Percentiles rank a stretch among this genome's conserved stretches.
Conservation (phyloP, 1,140 invertebrate genomes). For the Drosophila arizonae region DNA sequence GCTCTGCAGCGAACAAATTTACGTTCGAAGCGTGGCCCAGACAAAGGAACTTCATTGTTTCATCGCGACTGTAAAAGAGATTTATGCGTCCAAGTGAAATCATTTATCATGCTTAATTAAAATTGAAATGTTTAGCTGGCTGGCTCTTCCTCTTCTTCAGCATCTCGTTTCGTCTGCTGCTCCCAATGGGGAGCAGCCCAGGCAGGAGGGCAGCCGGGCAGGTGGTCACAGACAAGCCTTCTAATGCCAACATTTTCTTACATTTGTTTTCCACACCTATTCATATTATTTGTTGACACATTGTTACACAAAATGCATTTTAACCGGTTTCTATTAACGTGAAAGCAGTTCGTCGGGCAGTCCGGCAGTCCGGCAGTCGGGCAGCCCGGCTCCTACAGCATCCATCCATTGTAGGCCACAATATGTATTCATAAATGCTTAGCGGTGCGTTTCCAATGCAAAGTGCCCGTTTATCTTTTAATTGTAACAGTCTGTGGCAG, state of each 20-base stretch:
- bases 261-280: constrained; percentile 33
- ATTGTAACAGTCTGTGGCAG: constrained; percentile 74
- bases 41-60: constrained; percentile 80
- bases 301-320: constrained; percentile 79
- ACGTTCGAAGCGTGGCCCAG: constrained; percentile 48
- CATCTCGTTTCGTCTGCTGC: constrained; percentile 1
- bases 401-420: not conserved
- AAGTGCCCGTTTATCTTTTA: constrained; percentile 78
- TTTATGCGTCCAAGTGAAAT: constrained; percentile 82
- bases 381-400: not conserved
- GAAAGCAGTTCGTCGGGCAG: not conserved
- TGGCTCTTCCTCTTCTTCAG: constrained; percentile 51
- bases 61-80: constrained; percentile 80
- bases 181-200: constrained; percentile 14
- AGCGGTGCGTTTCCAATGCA: constrained; percentile 76
- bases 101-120: constrained; percentile 83
- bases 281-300: constrained; percentile 71
- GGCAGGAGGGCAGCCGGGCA: not conserved
- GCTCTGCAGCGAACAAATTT: constrained; percentile 49
- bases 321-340: constrained; percentile 64
- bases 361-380: not conserved
- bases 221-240: constrained; percentile 5
- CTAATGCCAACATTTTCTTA: constrained; percentile 37
- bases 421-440: constrained; percentile 44
- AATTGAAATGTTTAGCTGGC: constrained; percentile 80